phyloP scores from a whole-genome alignment of 1,140 invertebrate genomes.

The Nasonia longicornis region DNA sequence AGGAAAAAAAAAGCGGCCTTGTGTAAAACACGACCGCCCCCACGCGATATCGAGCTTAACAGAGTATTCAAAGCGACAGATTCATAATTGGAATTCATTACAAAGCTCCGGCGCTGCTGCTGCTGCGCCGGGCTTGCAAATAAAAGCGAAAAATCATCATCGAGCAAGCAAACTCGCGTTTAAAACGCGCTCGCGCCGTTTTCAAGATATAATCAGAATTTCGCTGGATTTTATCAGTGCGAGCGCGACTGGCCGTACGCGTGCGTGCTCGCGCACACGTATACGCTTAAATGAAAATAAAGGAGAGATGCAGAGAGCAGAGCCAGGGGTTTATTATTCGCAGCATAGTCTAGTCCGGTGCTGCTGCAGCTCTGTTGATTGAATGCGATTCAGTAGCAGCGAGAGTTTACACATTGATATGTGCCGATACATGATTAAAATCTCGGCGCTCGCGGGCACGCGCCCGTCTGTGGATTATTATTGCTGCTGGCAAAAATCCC shows the following conservation, averaged over 20 bases:
- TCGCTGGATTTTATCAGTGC: not conserved
- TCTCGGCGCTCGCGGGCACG: not conserved
- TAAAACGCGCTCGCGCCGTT: not conserved
- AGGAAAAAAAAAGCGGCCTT: not conserved
- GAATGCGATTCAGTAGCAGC: not conserved
- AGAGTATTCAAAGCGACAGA: not conserved
- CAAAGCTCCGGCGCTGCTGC: not conserved
- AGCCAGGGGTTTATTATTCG: not conserved
- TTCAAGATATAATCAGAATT: conserved; percentile 4
- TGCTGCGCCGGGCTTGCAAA: not conserved
- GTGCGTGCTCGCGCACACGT: not conserved
- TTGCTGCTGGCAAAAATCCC: not conserved
- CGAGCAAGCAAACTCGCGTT: not conserved
- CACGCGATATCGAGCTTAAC: not conserved
- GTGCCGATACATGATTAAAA: not conserved
- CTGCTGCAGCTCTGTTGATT: not conserved
- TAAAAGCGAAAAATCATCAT: conserved; percentile 1
- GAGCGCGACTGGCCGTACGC: not conserved
- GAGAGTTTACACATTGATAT: conserved; percentile 1
- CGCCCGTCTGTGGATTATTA: not conserved
- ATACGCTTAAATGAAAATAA: not conserved
- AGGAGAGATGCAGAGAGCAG: not conserved
- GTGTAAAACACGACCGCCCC: not conserved
- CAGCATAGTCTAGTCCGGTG: not conserved
- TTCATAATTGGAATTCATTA: conserved; percentile 4